Evolutionary conservation across 2,797 vertebrate genomes (phyloP), one percentile per base, ranked within the genome.

Genomic region (Platyrinchus mystaceus): DNA sequence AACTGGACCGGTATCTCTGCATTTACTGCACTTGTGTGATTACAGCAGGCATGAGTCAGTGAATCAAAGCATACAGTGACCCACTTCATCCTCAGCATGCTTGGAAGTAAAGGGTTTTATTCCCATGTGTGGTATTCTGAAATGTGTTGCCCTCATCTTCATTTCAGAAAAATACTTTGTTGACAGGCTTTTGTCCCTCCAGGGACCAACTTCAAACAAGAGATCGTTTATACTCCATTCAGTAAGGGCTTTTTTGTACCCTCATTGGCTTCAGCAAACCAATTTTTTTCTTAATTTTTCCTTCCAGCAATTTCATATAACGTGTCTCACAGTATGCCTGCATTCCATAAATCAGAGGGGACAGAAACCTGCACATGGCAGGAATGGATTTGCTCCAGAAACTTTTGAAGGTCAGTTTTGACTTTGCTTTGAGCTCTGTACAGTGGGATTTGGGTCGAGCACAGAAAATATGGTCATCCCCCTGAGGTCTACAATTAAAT

Each of bases 151-250:
- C 44, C 24, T 90, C 36, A 68, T 76, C 71, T 80, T 92, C 5
- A 30, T 94, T 94, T 95, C 84, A 87, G 68, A 73, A 87, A 87
- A 94, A 83, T 64, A 69, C 52, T 82, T 90, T 83, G 41, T 80
- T 94, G 84, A 90, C 83, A 84, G 69, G 47, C 17, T 87, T 87
- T 47, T 75, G 10, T 19, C 4, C 23, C 82, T 90, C 88, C 36
- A 87, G 94, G 86, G 90, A 87, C 70, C 0, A 9, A 79, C 93
- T 95, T 95, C 86, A 90, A 90, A 91, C 2, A 12, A 81, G 41
- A 76, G 28, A 81, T 64, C 21, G 5, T 84, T 92, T 91, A n/a
- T 6, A 84, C 19, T 62, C 44, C 28, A 43, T 87, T 70, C 68
- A 58, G 41, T 78, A 84, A 56, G 49, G 37, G 34, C 1, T 37